phyloP scores from a whole-genome alignment of 2,797 vertebrate species.

The Arctocebus calabarensis region DNA sequence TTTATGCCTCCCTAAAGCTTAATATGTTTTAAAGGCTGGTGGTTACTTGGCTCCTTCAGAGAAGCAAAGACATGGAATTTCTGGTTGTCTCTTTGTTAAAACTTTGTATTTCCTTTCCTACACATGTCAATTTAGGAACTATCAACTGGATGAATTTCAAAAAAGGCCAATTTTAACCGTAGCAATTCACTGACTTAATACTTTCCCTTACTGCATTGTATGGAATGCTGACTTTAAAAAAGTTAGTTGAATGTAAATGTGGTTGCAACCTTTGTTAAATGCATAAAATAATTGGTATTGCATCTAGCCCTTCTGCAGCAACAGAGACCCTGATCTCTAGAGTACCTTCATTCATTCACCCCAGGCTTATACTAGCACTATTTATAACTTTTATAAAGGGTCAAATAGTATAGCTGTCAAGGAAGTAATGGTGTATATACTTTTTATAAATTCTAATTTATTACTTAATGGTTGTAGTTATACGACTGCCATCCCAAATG shows the following conservation, averaged over 20 bases:
- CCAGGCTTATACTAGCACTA: background rate
- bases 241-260: slow-evolving; percentile 11
- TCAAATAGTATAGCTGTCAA: slow-evolving; percentile 7
- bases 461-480: slow-evolving; percentile 5
- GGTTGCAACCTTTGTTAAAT: slow-evolving; percentile 29
- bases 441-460: slow-evolving; percentile 52
- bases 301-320: background rate
- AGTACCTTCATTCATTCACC: background rate
- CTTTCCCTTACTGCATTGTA: background rate
- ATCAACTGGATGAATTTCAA: slow-evolving; percentile 42
- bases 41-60: background rate
- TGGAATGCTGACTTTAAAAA: slow-evolving; percentile 24
- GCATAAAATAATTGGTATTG: background rate
- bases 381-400: slow-evolving; percentile 20
- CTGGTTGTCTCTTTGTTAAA: slow-evolving; percentile 34
- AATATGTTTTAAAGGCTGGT: background rate
- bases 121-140: background rate
- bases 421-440: slow-evolving; percentile 16
- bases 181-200: slow-evolving; percentile 40
- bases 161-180: slow-evolving; percentile 27
- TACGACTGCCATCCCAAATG: background rate
- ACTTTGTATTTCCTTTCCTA: background rate
- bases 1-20: background rate
- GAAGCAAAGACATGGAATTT: slow-evolving; percentile 16
- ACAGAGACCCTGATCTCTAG: background rate